These are phyloP conservation scores for Chloropsis hardwickii DNA, from an alignment of 2,113 vertebrate species.

Conservation along the genomic window DNA sequence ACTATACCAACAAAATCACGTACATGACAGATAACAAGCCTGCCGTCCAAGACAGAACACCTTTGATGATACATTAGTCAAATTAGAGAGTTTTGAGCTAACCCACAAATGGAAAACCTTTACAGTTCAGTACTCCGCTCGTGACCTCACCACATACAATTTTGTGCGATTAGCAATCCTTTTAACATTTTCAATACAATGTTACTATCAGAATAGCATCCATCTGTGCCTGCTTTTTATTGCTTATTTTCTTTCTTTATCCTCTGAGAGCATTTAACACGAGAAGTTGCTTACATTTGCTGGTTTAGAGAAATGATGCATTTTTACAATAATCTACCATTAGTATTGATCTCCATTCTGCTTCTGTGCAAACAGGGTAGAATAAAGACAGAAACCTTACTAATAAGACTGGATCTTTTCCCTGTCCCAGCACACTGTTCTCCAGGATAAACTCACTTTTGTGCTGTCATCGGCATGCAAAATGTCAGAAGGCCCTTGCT, in stretches of 20 bases:
- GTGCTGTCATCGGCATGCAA: neutral
- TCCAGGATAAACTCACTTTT: neutral
- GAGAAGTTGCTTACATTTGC: neutral
- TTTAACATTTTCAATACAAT: neutral
- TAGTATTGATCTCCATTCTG: neutral
- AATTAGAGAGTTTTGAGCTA: neutral
- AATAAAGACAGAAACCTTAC: neutral
- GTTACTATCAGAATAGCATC: neutral
- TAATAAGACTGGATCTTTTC: neutral
- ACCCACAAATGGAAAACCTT: neutral
- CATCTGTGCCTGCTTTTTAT: neutral
- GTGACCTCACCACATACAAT: neutral
- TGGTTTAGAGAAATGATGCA: neutral
- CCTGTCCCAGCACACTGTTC: neutral
- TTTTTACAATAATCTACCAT: neutral
- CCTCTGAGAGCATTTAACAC: neutral
- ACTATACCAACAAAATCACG: neutral
- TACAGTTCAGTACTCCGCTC: neutral
- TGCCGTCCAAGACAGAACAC: neutral
- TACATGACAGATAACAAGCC: neutral
- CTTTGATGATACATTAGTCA: neutral
- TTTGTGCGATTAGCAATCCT: neutral
- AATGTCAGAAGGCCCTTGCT: neutral
- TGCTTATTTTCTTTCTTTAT: neutral
- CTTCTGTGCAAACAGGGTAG: neutral